Conservation (phyloP, 2,797 vertebrate genomes). For the Falco columbarius region DNA sequence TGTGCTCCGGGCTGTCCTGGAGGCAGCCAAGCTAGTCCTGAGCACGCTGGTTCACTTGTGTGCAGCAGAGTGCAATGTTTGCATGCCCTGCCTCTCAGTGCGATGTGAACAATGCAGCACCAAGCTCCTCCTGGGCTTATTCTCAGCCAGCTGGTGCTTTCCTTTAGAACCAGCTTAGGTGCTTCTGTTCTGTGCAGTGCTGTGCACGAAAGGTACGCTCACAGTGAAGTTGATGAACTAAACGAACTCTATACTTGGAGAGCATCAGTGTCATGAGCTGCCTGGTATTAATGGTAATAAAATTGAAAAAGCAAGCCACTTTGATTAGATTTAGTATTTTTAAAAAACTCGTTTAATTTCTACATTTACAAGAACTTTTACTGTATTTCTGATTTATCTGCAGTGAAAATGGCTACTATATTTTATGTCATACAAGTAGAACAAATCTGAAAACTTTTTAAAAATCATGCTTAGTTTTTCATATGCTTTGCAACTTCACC, state of each 20-base stretch:
- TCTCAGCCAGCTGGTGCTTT: background rate
- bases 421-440: background rate
- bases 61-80: background rate
- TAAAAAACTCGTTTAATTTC: background rate
- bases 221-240: background rate
- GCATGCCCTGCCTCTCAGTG: background rate
- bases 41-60: background rate
- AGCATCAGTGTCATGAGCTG: background rate
- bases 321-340: background rate
- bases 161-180: background rate
- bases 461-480: conserved; percentile 56
- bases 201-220: background rate
- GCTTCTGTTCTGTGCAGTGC: background rate
- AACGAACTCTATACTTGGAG: background rate
- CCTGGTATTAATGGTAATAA: background rate
- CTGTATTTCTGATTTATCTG: background rate
- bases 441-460: conserved; percentile 63
- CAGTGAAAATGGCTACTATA: background rate
- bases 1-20: background rate
- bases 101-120: background rate
- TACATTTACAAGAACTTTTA: background rate
- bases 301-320: background rate
- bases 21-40: background rate
- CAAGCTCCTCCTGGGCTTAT: background rate
- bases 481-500: conserved; percentile 66